These are phyloP conservation scores for Pyrocoelia pectoralis DNA, from an alignment of 2,888 invertebrate genomes.

Conservation along the genomic window DNA sequence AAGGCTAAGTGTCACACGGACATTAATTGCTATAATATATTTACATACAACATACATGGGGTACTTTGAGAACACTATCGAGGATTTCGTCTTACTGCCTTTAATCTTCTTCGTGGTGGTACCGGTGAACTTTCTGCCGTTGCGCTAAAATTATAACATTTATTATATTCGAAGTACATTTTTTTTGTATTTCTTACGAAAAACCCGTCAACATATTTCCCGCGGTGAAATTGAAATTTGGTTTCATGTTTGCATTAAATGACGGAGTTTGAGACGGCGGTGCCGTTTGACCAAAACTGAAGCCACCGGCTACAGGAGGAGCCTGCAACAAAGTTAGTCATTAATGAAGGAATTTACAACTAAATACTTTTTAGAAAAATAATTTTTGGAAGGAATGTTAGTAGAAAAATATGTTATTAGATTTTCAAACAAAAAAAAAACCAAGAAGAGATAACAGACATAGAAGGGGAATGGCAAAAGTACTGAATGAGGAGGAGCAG, in stretches of 20 bases:
- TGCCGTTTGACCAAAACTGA: constrained; percentile 50
- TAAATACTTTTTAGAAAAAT: too few species aligned
- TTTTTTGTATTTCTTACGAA: constrained; percentile 56
- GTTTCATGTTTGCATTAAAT: constrained; percentile 60
- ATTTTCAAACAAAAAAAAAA: too few species aligned
- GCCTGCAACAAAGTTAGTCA: too few species aligned
- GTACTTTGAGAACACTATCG: constrained; percentile 48
- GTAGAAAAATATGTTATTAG: too few species aligned
- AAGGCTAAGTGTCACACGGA: constrained; percentile 36
- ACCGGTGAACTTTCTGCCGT: constrained; percentile 39
- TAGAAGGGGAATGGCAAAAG: too few species aligned
- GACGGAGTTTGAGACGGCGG: constrained; percentile 41
- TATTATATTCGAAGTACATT: neutral
- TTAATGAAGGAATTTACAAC: too few species aligned
- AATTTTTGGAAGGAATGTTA: too few species aligned
- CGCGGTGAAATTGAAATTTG: constrained; percentile 63
- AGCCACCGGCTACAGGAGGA: constrained; percentile 47
- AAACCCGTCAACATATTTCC: constrained; percentile 58
- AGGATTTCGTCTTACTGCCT: constrained; percentile 60
- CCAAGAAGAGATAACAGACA: too few species aligned
- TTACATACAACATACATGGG: constrained; percentile 21
- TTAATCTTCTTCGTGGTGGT: constrained; percentile 58
- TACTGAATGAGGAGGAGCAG: too few species aligned
- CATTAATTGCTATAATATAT: constrained; percentile 27
- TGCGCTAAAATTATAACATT: constrained; percentile 49